phyloP scores from a whole-genome alignment of 2,113 vertebrate genomes.

The Planiliza haematocheilus region DNA sequence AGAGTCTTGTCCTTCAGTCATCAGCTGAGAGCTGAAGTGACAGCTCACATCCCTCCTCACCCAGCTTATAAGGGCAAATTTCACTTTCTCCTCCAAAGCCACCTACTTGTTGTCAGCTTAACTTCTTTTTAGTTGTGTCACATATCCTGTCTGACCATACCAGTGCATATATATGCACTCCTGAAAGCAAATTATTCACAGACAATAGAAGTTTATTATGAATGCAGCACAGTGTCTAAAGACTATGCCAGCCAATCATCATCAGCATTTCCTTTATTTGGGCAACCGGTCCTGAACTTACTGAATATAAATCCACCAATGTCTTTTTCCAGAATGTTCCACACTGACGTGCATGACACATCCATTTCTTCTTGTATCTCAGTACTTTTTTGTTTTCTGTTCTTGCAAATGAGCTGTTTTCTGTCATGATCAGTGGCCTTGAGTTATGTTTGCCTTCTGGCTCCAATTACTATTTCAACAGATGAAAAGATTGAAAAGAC shows the following conservation, averaged over 20 bases:
- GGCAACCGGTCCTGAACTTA: too few relatives aligned
- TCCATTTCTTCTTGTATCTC: too few relatives aligned
- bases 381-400: too few relatives aligned
- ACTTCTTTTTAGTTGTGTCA: conserved; percentile 26
- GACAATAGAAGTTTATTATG: not conserved
- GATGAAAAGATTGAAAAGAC: too few relatives aligned
- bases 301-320: too few relatives aligned
- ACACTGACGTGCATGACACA: too few relatives aligned
- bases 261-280: too few relatives aligned
- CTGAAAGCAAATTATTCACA: not conserved
- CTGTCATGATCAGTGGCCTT: too few relatives aligned
- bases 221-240: not conserved
- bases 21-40: conserved; percentile 31
- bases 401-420: too few relatives aligned
- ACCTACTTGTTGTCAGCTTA: conserved; percentile 19
- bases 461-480: too few relatives aligned
- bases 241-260: not conserved
- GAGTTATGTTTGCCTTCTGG: too few relatives aligned
- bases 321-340: too few relatives aligned
- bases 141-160: not conserved
- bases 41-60: conserved; percentile 18
- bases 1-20: conserved; percentile 8
- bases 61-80: not conserved
- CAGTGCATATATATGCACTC: not conserved
- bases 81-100: conserved; percentile 31